phyloP scores from a whole-genome alignment of 2,113 vertebrate genomes.

The Coturnix japonica region DNA sequence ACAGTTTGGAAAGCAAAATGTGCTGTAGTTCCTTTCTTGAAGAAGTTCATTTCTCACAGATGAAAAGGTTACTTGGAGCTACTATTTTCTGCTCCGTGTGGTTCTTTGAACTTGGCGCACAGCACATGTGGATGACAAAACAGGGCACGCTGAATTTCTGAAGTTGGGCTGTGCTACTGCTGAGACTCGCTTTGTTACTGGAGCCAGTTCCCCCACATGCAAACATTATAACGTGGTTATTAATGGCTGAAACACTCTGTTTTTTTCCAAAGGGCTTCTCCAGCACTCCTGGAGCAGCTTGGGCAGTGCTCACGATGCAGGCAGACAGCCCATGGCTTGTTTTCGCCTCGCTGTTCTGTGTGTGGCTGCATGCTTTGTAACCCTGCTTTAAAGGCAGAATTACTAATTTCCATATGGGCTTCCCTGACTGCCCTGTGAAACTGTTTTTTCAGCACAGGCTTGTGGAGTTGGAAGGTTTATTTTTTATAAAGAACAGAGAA shows the following conservation, averaged over 20 bases:
- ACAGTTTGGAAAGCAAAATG: not conserved
- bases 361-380: constrained; percentile 41
- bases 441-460: not conserved
- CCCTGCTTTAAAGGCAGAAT: constrained; percentile 19
- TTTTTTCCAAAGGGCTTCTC: not conserved
- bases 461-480: not conserved
- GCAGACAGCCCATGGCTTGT: not conserved
- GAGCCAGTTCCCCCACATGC: not conserved
- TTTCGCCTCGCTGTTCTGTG: constrained; percentile 26
- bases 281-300: not conserved
- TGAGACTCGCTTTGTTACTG: not conserved
- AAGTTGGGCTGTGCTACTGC: not conserved
- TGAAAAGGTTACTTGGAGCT: constrained; percentile 29
- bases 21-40: not conserved
- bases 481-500: constrained; percentile 14
- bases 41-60: not conserved
- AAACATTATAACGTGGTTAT: not conserved
- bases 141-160: not conserved
- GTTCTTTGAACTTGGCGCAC: not conserved
- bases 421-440: not conserved
- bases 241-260: not conserved
- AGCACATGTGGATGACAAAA: not conserved
- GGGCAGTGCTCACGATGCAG: rapidly evolving
- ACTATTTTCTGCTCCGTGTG: not conserved
- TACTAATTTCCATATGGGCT: constrained; percentile 51